Base-by-base conservation (phyloP, 2,888 invertebrate genomes). In the Atherix ibis region DNA sequence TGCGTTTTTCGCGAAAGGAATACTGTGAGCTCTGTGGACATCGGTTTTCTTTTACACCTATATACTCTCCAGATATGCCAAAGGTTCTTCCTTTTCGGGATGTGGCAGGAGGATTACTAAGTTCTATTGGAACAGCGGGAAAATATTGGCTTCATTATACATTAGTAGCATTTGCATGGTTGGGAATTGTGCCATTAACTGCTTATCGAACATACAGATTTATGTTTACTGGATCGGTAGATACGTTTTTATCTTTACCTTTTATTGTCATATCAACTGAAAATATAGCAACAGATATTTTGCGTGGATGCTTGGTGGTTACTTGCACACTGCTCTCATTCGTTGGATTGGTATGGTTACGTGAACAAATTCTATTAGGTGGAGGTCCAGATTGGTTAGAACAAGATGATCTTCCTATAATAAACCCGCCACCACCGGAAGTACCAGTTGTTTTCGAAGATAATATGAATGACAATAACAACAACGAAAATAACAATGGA, bases 41-140 rank as follows among this genome's bases (percentile, higher is more conserved):
- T 63, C 76, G 89, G 40, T 98, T 97, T 63, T 89, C 92, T 4
- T 98, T 98, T 54, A 92, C 91, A 52, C 98, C 98, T 18, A 97
- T 98, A 48, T 98, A 98, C 63, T 91, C 95, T n/a, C 91, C 95
- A 18, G 97, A 98, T 58, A 98, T 98, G 98, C 98, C 98, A n/a
- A 76, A 94, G 40, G 72, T 95, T 40, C 65, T 98, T 48, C 98
- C 98, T 0, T 66, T 98, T 18, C 74, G 77, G 44, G 97, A 97
- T 60, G 83, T 98, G 6, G 71, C 91, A 1, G 82, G 83, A 29
- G 98, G 98, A 3, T 63, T 95, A 31, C 66, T 91, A 34, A 76
- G 82, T 4, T 94, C 91, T 14, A 76, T 95, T 18, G 80, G 80
- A 3, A 85, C 87, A 27, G 95, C 94, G 2, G 80, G 95, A 1